Evolutionary conservation across 2,888 invertebrate genomes (phyloP).

Genomic region (Leptinotarsa rubiginosa): DNA sequence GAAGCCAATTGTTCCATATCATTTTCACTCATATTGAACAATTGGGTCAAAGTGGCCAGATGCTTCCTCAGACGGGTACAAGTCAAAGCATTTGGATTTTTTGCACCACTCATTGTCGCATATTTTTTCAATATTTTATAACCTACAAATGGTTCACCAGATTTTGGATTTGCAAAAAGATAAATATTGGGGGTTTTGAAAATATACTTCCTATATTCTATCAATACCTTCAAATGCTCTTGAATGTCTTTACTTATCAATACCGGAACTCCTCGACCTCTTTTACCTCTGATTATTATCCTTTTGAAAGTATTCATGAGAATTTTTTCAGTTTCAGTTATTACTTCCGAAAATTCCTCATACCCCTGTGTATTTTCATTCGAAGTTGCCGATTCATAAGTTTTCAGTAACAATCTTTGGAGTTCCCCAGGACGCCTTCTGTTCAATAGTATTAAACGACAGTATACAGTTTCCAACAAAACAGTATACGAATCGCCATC

Average conservation of each 20-base stretch:
- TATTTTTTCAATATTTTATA: slow-evolving; percentile 51
- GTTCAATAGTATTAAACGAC: slow-evolving; percentile 42
- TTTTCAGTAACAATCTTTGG: slow-evolving; percentile 39
- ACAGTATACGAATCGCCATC: slow-evolving; percentile 25
- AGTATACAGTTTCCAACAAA: slow-evolving; percentile 41
- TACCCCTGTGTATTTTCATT: slow-evolving; percentile 28
- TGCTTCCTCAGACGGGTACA: slow-evolving; percentile 48
- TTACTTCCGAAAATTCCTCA: slow-evolving; percentile 39
- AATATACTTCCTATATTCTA: slow-evolving; percentile 31
- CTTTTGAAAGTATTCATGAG: slow-evolving; percentile 40
- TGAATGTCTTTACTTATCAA: slow-evolving; percentile 49
- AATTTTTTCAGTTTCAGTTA: slow-evolving; percentile 22
- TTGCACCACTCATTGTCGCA: slow-evolving; percentile 43
- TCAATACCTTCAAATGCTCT: slow-evolving; percentile 40
- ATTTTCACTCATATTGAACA: slow-evolving; percentile 46
- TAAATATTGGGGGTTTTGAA: slow-evolving; percentile 31
- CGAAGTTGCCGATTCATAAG: slow-evolving; percentile 19
- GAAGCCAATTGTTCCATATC: slow-evolving; percentile 47
- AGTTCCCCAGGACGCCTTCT: slow-evolving; percentile 49
- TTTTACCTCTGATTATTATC: slow-evolving; percentile 36
- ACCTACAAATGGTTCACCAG: slow-evolving; percentile 40
- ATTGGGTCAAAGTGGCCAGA: slow-evolving; percentile 46
- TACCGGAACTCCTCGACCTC: slow-evolving; percentile 36
- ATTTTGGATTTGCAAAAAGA: slow-evolving; percentile 39
- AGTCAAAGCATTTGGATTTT: slow-evolving; percentile 47